Conservation (phyloP, 2,888 invertebrate genomes). For the Aleiodes testaceus region DNA sequence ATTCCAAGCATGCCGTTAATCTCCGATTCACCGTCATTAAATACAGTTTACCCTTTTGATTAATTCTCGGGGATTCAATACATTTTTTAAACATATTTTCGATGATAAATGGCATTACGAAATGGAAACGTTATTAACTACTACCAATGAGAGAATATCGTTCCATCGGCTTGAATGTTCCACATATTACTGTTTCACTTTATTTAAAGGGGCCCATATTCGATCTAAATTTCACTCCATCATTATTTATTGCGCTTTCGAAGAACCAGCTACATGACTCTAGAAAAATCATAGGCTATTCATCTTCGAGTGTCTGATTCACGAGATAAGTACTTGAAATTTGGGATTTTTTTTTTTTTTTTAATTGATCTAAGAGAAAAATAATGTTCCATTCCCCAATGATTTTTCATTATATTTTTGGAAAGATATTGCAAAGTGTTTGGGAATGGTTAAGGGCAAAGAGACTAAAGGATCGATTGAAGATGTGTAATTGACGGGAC, state of each 20-base stretch:
- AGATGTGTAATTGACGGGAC: constrained; percentile 41
- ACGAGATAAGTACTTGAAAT: too few relatives aligned
- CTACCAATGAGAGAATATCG: constrained; percentile 54
- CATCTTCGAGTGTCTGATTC: too few relatives aligned
- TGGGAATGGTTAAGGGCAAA: background rate
- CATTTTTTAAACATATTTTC: background rate
- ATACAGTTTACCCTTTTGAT: constrained; percentile 4
- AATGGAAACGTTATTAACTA: background rate
- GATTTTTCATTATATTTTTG: too few relatives aligned
- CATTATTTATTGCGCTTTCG: constrained; percentile 42
- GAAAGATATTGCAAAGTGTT: too few relatives aligned
- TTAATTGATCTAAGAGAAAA: too few relatives aligned
- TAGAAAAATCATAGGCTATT: too few relatives aligned
- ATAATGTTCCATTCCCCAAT: too few relatives aligned
- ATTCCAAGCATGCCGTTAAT: constrained; percentile 13
- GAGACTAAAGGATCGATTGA: background rate
- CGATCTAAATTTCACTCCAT: constrained; percentile 51
- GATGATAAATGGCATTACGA: background rate
- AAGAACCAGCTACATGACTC: constrained; percentile 15
- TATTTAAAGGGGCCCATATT: constrained; percentile 67
- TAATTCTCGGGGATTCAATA: constrained; percentile 14
- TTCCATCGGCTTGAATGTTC: constrained; percentile 70
- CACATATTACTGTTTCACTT: constrained; percentile 66
- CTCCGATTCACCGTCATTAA: constrained; percentile 20
- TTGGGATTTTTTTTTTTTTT: too few relatives aligned